These are phyloP conservation scores for Acrobasis consociella DNA, from an alignment of 2,888 invertebrate genomes.

Conservation along the genomic window DNA sequence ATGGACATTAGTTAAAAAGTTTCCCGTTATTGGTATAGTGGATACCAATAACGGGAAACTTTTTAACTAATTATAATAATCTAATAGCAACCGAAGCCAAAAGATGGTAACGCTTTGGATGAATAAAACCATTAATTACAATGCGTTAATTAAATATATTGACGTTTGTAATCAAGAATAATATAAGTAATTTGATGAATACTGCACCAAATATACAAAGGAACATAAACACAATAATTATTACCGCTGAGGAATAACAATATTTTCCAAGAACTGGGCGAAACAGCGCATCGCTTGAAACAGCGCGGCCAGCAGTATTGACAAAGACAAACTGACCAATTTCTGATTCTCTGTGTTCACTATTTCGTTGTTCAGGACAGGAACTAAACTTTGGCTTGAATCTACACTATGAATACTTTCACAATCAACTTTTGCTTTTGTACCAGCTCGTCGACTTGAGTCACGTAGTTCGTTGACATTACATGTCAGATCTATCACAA, in stretches of 20 bases:
- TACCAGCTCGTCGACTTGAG: slow-evolving; percentile 45
- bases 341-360: slow-evolving; percentile 74
- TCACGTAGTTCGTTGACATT: slow-evolving; percentile 53
- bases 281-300: slow-evolving; percentile 85
- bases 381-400: slow-evolving; percentile 69
- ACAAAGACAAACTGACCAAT: slow-evolving; percentile 83
- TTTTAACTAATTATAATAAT: too few species aligned
- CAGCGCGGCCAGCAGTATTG: slow-evolving; percentile 83
- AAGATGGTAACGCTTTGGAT: too few species aligned
- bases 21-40: too few species aligned
- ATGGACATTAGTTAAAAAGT: too few species aligned
- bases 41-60: not conserved
- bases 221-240: slow-evolving; percentile 54
- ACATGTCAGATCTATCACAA: slow-evolving; percentile 76
- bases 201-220: slow-evolving; percentile 67
- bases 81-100: too few species aligned
- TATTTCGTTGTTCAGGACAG: slow-evolving; percentile 71
- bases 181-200: slow-evolving; percentile 63
- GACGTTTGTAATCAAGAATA: slow-evolving; percentile 56
- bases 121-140: slow-evolving; percentile 55
- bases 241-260: slow-evolving; percentile 75
- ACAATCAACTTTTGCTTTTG: slow-evolving; percentile 63
- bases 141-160: slow-evolving; percentile 68
- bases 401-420: slow-evolving; percentile 61
- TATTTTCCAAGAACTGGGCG: slow-evolving; percentile 84